Percentiles rank a stretch among this genome's conserved stretches.
phyloP scores from a whole-genome alignment of 2,888 invertebrate genomes.

The Carterocephalus palaemon region DNA sequence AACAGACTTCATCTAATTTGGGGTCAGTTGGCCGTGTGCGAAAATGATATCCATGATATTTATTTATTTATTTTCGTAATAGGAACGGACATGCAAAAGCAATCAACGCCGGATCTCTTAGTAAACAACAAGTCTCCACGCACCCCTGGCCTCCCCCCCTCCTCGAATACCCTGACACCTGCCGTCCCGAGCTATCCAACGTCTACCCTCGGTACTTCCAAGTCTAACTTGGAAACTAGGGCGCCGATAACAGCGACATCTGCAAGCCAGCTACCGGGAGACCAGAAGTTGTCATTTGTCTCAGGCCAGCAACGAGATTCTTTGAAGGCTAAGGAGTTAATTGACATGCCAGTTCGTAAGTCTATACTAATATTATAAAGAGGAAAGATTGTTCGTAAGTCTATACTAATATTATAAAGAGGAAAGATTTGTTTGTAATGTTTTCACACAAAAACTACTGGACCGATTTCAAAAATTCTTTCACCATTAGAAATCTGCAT shows the following conservation, averaged over 20 bases:
- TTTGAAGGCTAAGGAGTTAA: not conserved
- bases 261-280: conserved; percentile 1
- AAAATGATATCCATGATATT: no score
- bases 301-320: not conserved
- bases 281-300: conserved; percentile 1
- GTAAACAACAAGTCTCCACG: conserved; percentile 52
- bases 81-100: conserved; percentile 48
- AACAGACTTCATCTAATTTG: no score
- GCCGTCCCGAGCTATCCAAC: not conserved
- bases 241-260: conserved; percentile 30
- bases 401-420: no score
- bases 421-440: no score
- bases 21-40: no score
- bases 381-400: no score
- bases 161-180: not conserved
- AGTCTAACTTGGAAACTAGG: conserved; percentile 30
- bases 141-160: not conserved
- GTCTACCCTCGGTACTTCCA: conserved; percentile 5
- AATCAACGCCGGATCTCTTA: conserved; percentile 61
- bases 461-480: no score
- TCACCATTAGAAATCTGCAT: no score
- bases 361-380: no score
- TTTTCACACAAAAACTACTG: no score
- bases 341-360: not conserved
- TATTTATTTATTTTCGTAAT: no score